Percentiles rank a stretch among this genome's conserved stretches.
These are phyloP conservation scores for Tangara arthus DNA, from an alignment of 2,797 vertebrate species.

Conservation along the genomic window DNA sequence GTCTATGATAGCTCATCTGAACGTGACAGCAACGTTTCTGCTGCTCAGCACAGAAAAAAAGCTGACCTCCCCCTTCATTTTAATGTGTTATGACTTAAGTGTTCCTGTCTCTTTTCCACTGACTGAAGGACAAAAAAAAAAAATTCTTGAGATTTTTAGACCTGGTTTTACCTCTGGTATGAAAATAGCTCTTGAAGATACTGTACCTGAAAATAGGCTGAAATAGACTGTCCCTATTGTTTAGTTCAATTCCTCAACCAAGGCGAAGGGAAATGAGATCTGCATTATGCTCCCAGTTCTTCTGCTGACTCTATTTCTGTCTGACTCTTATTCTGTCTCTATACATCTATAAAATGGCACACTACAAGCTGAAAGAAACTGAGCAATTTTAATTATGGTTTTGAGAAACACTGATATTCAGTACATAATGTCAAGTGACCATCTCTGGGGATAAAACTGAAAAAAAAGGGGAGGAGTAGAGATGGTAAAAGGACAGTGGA, in stretches of 20 bases:
- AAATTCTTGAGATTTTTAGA: not conserved
- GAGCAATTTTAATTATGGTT: not conserved
- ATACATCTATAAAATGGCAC: not conserved
- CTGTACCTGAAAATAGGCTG: constrained; percentile 26
- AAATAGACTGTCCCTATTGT: constrained; percentile 23
- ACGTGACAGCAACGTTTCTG: not conserved
- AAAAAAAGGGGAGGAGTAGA: not conserved
- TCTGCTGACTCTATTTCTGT: not conserved
- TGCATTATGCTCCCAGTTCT: constrained; percentile 10
- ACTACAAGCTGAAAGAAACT: not conserved
- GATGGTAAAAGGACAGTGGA: not conserved
- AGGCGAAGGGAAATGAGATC: not conserved
- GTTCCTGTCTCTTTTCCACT: constrained; percentile 43
- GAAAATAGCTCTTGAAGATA: constrained; percentile 30
- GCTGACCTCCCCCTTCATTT: constrained; percentile 25
- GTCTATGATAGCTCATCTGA: constrained; percentile 20
- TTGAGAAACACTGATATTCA: not conserved
- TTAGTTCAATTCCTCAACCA: not conserved
- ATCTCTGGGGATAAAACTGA: not conserved
- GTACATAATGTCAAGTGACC: not conserved
- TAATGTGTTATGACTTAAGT: constrained; percentile 43
- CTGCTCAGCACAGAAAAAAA: not conserved
- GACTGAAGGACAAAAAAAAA: not conserved
- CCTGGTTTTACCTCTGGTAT: constrained; percentile 26
- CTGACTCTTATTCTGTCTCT: not conserved